Evolutionary conservation across 2,797 vertebrate species (phyloP), one percentile per base, ranked within the genome.

Genomic region (Coregonus sp.): DNA sequence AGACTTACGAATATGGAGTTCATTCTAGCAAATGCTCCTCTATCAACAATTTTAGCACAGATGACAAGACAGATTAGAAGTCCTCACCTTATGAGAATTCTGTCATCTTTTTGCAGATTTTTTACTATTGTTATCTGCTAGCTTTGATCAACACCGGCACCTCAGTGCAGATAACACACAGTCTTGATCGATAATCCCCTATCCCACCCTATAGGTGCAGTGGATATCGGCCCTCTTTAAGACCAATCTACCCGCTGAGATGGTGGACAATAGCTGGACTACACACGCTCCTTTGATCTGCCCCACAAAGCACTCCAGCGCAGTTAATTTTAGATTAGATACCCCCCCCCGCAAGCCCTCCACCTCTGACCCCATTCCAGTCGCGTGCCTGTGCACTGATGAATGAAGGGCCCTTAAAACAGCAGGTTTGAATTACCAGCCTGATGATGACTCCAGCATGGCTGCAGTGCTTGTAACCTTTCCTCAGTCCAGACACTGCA

Each of bases 281-380:
- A 87, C 86, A 81, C 70, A 52, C 61, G 5, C 70, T 75, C 70
- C 86, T 92, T 92, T 92, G 90, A 93, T 90, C 82, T 74, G 61
- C 16, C 31, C 81, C 40, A 47, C 85, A 81, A 75, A 83, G 79
- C 84, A 81, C 86, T 92, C 85, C 78, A 79, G 78, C 77, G 20
- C 56, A 70, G 82, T 84, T 81, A 81, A 77, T 84, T 59, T 73
- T 66, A 87, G 91, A 92, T 92, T 89, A 90, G 90, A 92, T 88
- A 80, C 69, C 40, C 29, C 37, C 3, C 0, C 4, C 15, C n/a
- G 25, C 15, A 33, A 54, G 16, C 37, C 16, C 16, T 18, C 4
- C 18, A 33, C 37, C 37, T n/a, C 33, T 79, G 87, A 87, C 87
- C 85, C 70, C 59, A 9, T 12, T 33, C 75, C 75, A 73, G 86